phyloP scores from a whole-genome alignment of 2,113 vertebrate genomes.

The Corythornis cristatus region DNA sequence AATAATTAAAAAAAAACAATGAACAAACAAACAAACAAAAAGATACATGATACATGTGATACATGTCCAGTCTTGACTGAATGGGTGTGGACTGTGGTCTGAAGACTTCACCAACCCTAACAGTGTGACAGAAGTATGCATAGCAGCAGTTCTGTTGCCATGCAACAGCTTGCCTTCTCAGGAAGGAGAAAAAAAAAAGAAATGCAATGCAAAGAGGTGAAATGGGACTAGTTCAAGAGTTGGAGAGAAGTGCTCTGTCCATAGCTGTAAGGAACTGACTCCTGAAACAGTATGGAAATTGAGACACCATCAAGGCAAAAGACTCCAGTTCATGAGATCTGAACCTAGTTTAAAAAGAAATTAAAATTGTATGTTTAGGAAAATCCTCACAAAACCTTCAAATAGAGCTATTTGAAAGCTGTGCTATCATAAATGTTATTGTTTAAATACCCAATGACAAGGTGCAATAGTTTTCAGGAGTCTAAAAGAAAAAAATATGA shows the following conservation, averaged over 20 bases:
- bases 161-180: background rate
- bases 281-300: background rate
- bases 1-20: no score
- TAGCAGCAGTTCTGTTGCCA: background rate
- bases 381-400: background rate
- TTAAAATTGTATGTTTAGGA: background rate
- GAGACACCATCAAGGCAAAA: background rate
- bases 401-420: background rate
- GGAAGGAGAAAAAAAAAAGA: background rate
- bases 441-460: background rate
- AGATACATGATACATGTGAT: background rate
- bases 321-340: background rate
- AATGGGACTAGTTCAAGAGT: background rate
- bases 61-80: fast-evolving
- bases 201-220: background rate
- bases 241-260: background rate
- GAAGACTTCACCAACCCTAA: background rate
- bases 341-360: background rate
- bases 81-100: background rate
- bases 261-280: background rate
- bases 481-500: background rate
- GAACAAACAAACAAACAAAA: no score
- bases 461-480: background rate
- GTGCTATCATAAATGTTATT: background rate
- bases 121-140: background rate